These are phyloP conservation scores for Chascanopsetta lugubris DNA, from an alignment of 2,113 vertebrate species.

Conservation along the genomic window DNA sequence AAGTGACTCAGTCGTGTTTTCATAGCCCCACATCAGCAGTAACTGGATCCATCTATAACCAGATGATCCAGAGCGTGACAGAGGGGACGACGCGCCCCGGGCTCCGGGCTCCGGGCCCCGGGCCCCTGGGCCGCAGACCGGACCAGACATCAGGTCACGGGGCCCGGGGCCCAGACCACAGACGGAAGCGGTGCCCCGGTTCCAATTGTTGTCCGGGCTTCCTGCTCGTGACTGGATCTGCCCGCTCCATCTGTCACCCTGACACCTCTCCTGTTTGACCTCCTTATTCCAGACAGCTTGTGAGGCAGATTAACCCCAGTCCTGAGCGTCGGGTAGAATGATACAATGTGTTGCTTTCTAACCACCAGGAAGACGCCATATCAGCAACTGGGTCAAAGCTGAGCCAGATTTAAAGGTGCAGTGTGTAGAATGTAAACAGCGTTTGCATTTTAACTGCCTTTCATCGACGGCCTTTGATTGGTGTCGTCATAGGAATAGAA, in stretches of 20 bases:
- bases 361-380: too few relatives aligned
- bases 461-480: too few relatives aligned
- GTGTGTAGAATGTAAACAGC: too few relatives aligned
- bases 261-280: constrained; percentile 63
- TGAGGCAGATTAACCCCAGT: constrained; percentile 64
- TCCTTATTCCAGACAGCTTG: constrained; percentile 54
- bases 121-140: background rate
- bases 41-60: background rate
- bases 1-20: too few relatives aligned
- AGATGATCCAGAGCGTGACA: background rate
- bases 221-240: constrained; percentile 27
- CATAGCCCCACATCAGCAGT: too few relatives aligned
- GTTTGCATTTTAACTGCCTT: too few relatives aligned
- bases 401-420: too few relatives aligned
- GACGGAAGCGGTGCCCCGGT: too few relatives aligned
- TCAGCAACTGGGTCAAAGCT: background rate
- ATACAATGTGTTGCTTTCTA: background rate
- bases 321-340: background rate
- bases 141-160: constrained; percentile 8
- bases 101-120: too few relatives aligned
- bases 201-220: constrained; percentile 69
- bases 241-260: constrained; percentile 69
- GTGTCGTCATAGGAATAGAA: too few relatives aligned
- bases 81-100: too few relatives aligned
- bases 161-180: background rate